A percentile compares a stretch with the other conserved stretches of the same genome.
These are phyloP conservation scores for Phoebastria nigripes DNA, from an alignment of 2,797 vertebrate species.

Conservation along the genomic window DNA sequence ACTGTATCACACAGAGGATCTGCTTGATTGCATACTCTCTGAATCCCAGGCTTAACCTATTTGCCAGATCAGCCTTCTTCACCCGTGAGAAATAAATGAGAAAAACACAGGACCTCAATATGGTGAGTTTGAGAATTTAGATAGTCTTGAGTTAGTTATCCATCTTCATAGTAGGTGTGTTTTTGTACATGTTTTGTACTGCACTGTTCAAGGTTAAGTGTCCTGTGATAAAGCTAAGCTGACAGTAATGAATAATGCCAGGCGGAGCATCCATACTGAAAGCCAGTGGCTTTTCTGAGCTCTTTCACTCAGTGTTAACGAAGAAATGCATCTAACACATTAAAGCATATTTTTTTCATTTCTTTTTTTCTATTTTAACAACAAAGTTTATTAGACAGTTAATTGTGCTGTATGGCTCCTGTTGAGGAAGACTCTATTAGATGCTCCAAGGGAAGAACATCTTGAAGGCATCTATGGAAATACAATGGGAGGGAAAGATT, in stretches of 20 bases:
- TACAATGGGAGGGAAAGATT: not conserved
- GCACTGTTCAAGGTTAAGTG: not conserved
- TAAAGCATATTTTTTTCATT: not conserved
- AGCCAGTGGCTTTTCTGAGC: not conserved
- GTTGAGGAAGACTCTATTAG: not conserved
- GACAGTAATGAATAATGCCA: not conserved
- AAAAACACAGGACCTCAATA: not conserved
- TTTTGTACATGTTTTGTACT: not conserved
- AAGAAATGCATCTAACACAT: not conserved
- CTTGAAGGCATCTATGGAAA: not conserved
- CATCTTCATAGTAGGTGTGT: not conserved
- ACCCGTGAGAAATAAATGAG: not conserved
- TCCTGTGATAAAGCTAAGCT: not conserved
- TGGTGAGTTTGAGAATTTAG: not conserved
- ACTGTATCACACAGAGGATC: accelerated
- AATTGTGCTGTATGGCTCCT: not conserved
- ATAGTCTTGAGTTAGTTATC: not conserved
- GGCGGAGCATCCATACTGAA: not conserved
- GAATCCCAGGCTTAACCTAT: not conserved
- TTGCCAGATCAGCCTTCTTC: not conserved
- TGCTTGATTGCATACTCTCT: accelerated
- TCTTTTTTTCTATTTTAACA: not conserved
- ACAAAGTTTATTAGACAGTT: not conserved
- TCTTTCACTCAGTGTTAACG: not conserved
- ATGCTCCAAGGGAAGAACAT: not conserved